A percentile compares a stretch with the other conserved stretches of the same genome.
Evolutionary conservation across 2,888 invertebrate genomes (phyloP).

Genomic region (Pachycephus smyrnensis): DNA sequence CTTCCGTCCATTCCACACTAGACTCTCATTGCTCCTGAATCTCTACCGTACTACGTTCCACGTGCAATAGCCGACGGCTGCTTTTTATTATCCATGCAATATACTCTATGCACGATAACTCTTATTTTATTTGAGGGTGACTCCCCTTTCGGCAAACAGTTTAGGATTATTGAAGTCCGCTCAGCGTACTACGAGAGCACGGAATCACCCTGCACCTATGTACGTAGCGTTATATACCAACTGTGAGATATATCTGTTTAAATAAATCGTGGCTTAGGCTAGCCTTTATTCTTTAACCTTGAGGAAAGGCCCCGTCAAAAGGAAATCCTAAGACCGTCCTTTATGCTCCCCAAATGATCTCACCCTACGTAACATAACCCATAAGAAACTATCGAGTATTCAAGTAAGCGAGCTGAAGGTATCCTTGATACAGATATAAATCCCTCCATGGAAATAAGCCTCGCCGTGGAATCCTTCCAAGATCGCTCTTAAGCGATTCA

Average conservation of each 20-base stretch:
- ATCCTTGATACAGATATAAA: background rate
- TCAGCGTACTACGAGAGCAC: slow-evolving; percentile 17
- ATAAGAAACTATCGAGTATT: background rate
- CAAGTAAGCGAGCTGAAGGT: background rate
- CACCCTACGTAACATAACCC: background rate
- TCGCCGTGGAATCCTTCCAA: background rate
- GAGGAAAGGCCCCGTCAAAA: background rate
- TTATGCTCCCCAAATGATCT: background rate
- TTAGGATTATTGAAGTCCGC: slow-evolving; percentile 36
- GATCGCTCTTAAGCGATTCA: background rate
- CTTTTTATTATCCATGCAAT: slow-evolving; percentile 37
- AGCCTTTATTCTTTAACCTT: background rate
- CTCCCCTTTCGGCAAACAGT: slow-evolving; percentile 28
- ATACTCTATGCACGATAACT: slow-evolving; percentile 35
- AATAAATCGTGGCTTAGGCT: slow-evolving; percentile 3
- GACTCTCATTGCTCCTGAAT: background rate
- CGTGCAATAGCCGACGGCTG: slow-evolving; percentile 34
- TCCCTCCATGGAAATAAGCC: background rate
- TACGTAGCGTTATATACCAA: background rate
- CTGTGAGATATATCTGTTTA: slow-evolving; percentile 3
- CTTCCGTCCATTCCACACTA: background rate
- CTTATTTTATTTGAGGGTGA: slow-evolving; percentile 26
- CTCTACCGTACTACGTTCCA: background rate
- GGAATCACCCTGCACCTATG: slow-evolving; percentile 12
- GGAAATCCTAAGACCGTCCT: background rate